Evolutionary conservation across 1,140 invertebrate species (phyloP).

Genomic region (Listronotus oregonensis): DNA sequence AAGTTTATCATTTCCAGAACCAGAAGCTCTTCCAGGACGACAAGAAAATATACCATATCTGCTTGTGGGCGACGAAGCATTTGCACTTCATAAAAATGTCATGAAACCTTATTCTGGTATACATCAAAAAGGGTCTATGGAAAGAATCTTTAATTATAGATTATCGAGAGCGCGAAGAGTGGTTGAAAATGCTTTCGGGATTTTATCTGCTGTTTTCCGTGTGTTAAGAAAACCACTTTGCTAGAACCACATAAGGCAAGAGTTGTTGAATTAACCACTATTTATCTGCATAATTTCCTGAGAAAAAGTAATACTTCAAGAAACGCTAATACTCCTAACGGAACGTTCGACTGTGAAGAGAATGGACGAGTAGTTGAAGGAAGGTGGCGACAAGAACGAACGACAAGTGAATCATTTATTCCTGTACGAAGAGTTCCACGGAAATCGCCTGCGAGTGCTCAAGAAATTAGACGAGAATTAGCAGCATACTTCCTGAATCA

Average conservation of each 20-base stretch:
- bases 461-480: conserved; percentile 10
- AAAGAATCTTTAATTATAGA: conserved; percentile 52
- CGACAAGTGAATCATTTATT: background rate
- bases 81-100: conserved; percentile 48
- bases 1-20: conserved; percentile 25
- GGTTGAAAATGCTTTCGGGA: conserved; percentile 54
- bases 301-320: background rate
- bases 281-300: conserved; percentile 2
- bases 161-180: conserved; percentile 49
- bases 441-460: background rate
- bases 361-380: background rate
- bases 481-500: conserved; percentile 12
- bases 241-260: background rate
- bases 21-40: conserved; percentile 24
- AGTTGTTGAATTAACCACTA: background rate
- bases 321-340: conserved; percentile 1
- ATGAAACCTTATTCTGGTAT: conserved; percentile 53
- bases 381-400: background rate
- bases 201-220: background rate
- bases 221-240: conserved; percentile 39
- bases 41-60: conserved; percentile 37
- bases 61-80: conserved; percentile 47
- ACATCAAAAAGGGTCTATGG: conserved; percentile 36
- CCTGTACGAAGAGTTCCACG: background rate
- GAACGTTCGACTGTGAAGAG: background rate